phyloP scores from a whole-genome alignment of 2,797 vertebrate genomes.

The Oreortyx pictus region DNA sequence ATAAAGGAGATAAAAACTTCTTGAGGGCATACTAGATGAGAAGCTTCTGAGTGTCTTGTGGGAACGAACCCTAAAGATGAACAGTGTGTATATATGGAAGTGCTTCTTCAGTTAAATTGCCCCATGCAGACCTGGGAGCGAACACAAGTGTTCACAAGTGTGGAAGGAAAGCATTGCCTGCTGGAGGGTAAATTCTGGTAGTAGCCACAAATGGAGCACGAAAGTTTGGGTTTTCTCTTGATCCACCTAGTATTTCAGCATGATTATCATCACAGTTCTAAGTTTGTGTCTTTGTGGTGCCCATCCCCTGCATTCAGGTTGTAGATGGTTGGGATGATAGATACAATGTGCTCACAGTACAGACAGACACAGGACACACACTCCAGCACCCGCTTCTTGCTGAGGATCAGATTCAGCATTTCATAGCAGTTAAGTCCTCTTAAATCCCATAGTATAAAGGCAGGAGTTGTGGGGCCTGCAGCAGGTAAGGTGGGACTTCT shows the following conservation, averaged over 20 bases:
- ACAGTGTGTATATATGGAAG: neutral
- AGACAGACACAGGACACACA: neutral
- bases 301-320: neutral
- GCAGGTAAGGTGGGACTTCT: neutral
- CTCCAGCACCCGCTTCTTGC: neutral
- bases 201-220: neutral
- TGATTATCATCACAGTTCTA: neutral
- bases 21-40: neutral
- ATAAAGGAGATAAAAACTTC: neutral
- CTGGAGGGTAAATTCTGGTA: neutral
- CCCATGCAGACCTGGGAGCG: fast-evolving
- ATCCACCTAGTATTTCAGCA: neutral
- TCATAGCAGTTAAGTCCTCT: neutral
- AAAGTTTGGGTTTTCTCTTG: neutral
- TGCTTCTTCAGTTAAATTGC: neutral
- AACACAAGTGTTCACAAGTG: neutral
- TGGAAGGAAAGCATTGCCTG: neutral
- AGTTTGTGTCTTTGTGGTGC: neutral
- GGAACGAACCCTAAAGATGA: neutral
- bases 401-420: neutral
- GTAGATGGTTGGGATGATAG: neutral
- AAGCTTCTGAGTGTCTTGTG: neutral
- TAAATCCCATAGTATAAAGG: neutral
- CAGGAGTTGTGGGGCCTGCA: neutral
- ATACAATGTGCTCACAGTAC: neutral